Evolutionary conservation across 1,140 invertebrate species (phyloP).

Genomic region (Planococcus citri): DNA sequence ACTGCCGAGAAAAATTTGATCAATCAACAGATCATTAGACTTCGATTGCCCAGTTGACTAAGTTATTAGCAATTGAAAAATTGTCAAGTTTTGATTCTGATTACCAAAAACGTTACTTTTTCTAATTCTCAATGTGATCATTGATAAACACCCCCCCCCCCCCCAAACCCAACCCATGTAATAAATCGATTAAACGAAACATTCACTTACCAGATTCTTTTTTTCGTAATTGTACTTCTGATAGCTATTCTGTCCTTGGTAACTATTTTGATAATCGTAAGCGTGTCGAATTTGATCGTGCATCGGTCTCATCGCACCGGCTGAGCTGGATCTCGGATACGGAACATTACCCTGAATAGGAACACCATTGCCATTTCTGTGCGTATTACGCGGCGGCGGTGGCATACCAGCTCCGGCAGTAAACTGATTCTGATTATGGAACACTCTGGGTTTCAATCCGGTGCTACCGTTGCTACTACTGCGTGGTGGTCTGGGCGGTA

Average conservation of each 20-base stretch:
- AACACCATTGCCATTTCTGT: neutral
- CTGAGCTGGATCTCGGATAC: neutral
- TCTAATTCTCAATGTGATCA: no score
- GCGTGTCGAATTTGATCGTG: neutral
- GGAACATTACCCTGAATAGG: neutral
- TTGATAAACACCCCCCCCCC: no score
- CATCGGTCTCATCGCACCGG: neutral
- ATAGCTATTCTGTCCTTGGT: neutral
- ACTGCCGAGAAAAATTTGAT: no score
- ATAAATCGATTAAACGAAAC: no score
- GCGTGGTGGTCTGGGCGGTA: neutral
- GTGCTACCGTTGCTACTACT: neutral
- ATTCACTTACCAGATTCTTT: neutral
- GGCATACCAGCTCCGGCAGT: neutral
- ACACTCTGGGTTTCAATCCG: neutral
- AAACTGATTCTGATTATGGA: slow-evolving; percentile 13
- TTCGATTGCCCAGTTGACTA: no score
- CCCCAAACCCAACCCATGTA: no score
- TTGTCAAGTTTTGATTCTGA: no score
- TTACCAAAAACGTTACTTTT: no score
- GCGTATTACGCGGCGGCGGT: neutral
- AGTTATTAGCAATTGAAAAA: no score
- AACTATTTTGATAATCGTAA: slow-evolving; percentile 5
- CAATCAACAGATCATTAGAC: no score
- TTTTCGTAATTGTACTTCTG: neutral